Base-by-base conservation (phyloP, 2,888 invertebrate species). In the Oscheius sp. region DNA sequence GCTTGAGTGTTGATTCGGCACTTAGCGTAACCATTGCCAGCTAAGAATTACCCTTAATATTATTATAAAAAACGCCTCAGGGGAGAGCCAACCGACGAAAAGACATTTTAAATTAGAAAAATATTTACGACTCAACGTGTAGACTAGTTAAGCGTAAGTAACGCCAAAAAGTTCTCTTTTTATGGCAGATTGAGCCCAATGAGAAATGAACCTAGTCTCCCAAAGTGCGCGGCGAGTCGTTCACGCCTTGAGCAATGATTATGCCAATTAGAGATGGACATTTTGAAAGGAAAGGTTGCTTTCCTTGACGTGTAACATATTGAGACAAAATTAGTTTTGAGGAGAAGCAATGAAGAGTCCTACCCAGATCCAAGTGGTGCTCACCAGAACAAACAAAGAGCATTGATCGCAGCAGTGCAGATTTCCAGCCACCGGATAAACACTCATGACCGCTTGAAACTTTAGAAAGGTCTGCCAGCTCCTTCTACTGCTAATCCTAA, bases 381-480 rank as follows among this genome's bases (percentile, higher is more conserved):
- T 61, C 61, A 61, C 61, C 61, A 61, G 61, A 61, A 61, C 61
- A 61, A 61, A 61, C 61, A 61, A 61, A 61, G 61, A 20, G 61
- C 45, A 61, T 61, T 61, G 61, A 61, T 61, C 61, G 61, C 45
- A 61, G 61, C 61, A 61, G 61, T 61, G 61, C 61, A 61, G 61
- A 61, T 61, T 42, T 61, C 61, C 20, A 45, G 29, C 57, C 23
- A 27, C 61, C 42, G 45, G 61, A 39, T 61, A 61, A 61, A 61
- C 61, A 61, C 45, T 61, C 45, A 33, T 57, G 57, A 57, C 37
- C 57, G 61, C 37, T 55, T 55, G 55, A 55, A 55, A n/a, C 4
- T 42, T 42, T 42, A 10, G 42, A 42, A 42, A 42, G n/a, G 15
- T 42, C 42, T 20, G n/a, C 4, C 20, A 10, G 6, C 42, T 42